A percentile compares a stretch with the other conserved stretches of the same genome.
phyloP scores from a whole-genome alignment of 2,888 invertebrate genomes.

The Epistrophe grossulariae region DNA sequence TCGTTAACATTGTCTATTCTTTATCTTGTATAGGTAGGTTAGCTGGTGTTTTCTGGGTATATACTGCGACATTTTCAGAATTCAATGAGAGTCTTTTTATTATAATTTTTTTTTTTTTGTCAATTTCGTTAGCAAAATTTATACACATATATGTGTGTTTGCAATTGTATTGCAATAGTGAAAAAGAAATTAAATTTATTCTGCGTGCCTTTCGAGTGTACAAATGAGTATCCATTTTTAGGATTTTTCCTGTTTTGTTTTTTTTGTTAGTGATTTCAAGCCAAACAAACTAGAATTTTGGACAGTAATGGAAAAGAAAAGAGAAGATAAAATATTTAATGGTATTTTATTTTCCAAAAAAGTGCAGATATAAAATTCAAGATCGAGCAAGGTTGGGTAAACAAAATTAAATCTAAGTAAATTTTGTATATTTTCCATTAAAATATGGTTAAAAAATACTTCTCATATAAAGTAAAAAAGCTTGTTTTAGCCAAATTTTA shows the following conservation, averaged over 20 bases:
- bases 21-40: conserved; percentile 14
- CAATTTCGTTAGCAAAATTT: conserved; percentile 12
- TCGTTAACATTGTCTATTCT: conserved; percentile 56
- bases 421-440: no score
- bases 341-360: no score
- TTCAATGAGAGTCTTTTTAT: conserved; percentile 55
- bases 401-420: no score
- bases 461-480: no score
- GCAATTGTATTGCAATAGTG: conserved; percentile 39
- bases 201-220: neutral
- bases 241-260: neutral
- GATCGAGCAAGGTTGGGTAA: no score
- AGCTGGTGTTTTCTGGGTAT: conserved; percentile 31
- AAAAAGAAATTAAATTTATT: conserved; percentile 19
- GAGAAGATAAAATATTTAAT: no score
- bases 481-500: no score
- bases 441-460: no score
- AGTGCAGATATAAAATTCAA: no score
- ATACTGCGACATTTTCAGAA: conserved; percentile 60
- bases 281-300: neutral
- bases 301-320: neutral
- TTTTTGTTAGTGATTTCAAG: neutral
- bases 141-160: conserved; percentile 7
- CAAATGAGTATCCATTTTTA: conserved; percentile 1
- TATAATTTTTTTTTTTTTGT: neutral